Evolutionary conservation across 1,140 invertebrate species (phyloP).

Genomic region (Atta texana): DNA sequence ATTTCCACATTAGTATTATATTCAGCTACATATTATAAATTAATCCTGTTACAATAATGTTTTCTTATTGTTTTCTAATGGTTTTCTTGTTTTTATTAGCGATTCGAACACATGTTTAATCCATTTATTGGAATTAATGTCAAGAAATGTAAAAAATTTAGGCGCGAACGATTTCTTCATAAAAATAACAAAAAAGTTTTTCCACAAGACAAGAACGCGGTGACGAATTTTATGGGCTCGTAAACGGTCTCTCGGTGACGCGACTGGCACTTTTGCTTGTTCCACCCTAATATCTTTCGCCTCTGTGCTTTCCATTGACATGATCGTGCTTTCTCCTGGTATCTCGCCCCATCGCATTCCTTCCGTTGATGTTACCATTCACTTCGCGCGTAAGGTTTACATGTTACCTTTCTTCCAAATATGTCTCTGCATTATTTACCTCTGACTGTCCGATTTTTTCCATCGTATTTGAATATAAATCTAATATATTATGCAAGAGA

Average conservation of each 20-base stretch:
- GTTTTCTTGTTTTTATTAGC: background rate
- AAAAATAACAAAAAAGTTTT: slow-evolving; percentile 8
- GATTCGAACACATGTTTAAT: background rate
- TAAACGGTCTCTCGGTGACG: slow-evolving; percentile 67
- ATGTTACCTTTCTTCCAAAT: background rate
- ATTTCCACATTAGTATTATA: no score
- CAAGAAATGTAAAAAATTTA: slow-evolving; percentile 3
- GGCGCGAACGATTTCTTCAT: slow-evolving; percentile 16
- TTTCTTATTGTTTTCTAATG: background rate
- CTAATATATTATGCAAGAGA: background rate
- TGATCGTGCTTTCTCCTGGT: background rate
- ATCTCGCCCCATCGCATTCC: slow-evolving; percentile 21
- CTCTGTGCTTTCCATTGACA: slow-evolving; percentile 43
- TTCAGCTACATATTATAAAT: no score
- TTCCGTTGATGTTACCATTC: slow-evolving; percentile 58
- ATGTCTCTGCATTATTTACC: background rate
- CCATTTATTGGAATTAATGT: background rate
- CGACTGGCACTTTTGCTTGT: slow-evolving; percentile 14
- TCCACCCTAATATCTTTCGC: slow-evolving; percentile 38
- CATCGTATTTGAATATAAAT: background rate
- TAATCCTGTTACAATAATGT: no score
- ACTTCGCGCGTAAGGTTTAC: slow-evolving; percentile 55
- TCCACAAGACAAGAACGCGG: slow-evolving; percentile 20
- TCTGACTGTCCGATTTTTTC: background rate
- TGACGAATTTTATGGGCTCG: slow-evolving; percentile 70